Base-by-base conservation (phyloP, 2,888 invertebrate species). In the Eristalis intricaria region DNA sequence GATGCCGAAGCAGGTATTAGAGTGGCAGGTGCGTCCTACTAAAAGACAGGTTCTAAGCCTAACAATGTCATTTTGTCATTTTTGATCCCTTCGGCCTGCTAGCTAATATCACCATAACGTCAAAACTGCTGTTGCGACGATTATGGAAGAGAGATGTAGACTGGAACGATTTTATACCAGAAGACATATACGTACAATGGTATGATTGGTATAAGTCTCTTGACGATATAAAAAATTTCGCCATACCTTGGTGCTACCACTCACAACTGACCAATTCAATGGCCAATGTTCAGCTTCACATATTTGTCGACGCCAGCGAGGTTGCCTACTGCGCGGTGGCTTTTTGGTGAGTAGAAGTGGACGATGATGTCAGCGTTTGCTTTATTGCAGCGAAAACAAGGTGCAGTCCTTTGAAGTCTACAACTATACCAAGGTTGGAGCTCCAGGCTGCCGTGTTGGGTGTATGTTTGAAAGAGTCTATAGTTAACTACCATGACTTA, bases 311-410 rank as follows among this genome's bases (percentile, higher is more conserved):
- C 61, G 63, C 63, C 0, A 50, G 63, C 13, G 74, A 64, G 26
- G 56, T 74, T 5, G 75, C 75, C 26, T 75, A 66, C 19, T 75
- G 13, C 38, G 58, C 75, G 0, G 65, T 75, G 4, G 65, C 38
- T 19, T 75, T 65, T 8, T 75, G 75, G 75, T 56, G 75, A 19
- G 26, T 75, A 29, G 15, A 35, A 15, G 22, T 50, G 22, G 23
- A 13, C 11, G 23, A 8, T 10, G 13, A 50, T 7, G 35, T 74
- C 1, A 32, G 50, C 7, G 22, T 74, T 43, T 50, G 43, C 32
- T 64, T 74, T 56, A 40, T 65, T 23, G 38, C 11, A 58, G 63
- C n/a, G 40, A 73, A 63, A 43, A 73, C 70, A 23, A 38, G 60
- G 11, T 70, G 70, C 19, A 61, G 23, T n/a, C n/a, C n/a, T n/a